Evolutionary conservation across 2,888 invertebrate genomes (phyloP).

Genomic region (Xylota sylvarum): DNA sequence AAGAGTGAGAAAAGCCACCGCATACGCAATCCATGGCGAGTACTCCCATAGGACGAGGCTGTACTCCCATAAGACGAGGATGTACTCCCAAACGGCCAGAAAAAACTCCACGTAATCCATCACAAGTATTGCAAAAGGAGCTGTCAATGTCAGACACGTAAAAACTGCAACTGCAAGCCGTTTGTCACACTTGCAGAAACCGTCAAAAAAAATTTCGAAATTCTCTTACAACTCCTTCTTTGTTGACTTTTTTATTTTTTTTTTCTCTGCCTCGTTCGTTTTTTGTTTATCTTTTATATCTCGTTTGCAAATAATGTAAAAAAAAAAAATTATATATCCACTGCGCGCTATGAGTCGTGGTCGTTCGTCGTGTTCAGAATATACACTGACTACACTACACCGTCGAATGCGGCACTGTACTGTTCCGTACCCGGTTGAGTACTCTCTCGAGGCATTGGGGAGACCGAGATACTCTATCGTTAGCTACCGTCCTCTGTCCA

Average conservation of each 20-base stretch:
- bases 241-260: conserved; percentile 59
- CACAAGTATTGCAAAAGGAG: conserved; percentile 23
- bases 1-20: conserved; percentile 82
- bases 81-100: conserved; percentile 79
- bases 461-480: conserved; percentile 12
- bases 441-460: conserved; percentile 56
- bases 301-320: conserved; percentile 69
- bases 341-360: conserved; percentile 78
- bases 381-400: conserved; percentile 76
- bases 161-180: conserved; percentile 32
- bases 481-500: conserved; percentile 66
- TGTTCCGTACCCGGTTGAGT: conserved; percentile 66
- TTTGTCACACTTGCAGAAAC: conserved; percentile 34
- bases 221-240: conserved; percentile 16
- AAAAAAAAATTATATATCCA: conserved; percentile 58
- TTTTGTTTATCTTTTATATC: conserved; percentile 73
- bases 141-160: conserved; percentile 36
- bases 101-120: conserved; percentile 79
- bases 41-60: conserved; percentile 79
- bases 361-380: conserved; percentile 80
- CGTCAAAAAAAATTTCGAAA: conserved; percentile 60
- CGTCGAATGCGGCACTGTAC: conserved; percentile 55
- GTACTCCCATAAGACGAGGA: conserved; percentile 78
- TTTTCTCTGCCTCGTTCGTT: conserved; percentile 63
- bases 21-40: conserved; percentile 80